Base-by-base conservation (phyloP, 2,888 invertebrate genomes). In the Erpobdella octoculata region DNA sequence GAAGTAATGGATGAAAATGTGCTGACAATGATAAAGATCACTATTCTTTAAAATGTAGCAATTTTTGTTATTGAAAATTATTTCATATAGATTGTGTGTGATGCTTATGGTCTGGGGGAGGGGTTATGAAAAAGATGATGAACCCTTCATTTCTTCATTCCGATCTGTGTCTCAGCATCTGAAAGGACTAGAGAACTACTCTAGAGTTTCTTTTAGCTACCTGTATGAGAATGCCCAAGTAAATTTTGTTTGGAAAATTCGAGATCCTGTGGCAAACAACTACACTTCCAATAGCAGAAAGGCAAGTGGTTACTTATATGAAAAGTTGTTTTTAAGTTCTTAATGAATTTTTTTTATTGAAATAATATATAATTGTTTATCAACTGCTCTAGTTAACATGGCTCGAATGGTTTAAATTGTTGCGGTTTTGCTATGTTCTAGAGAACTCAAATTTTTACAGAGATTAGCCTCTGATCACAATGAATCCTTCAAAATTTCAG, bases 141-240 rank as follows among this genome's bases (percentile, higher is more conserved):
- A 21, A 21, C 1, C 4, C 5, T 53, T 53, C 15, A 21, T 53
- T 6, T 6, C 5, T n/a, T 53, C 53, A 6, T 53, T 53, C 8
- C 53, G 53, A 6, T 25, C 53, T 1, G 21, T 28, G 9, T 8
- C n/a, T 3, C 18, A 5, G 18, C 53, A 6, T 6, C 53, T 53
- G 21, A 9, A n/a, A n/a, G n/a, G n/a, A n/a, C n/a, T n/a, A n/a
- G 62, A 71, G 21, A 46, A 36, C 1, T 41, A 75, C 25, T 72
- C 73, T 4, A 86, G 90, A 71, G 89, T 93, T 71, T 87, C 90
- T 72, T 94, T 93, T 84, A 90, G 91, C 1, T 95, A 95, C 81
- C 88, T 95, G 73, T 93, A 90, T 75, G 82, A 84, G 82, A 92
- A 92, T 81, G 86, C 87, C 75, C 93, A 95, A 85, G 86, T 88